These are phyloP conservation scores for Capitulum mitella DNA, from an alignment of 2,888 invertebrate genomes.

Conservation along the genomic window DNA sequence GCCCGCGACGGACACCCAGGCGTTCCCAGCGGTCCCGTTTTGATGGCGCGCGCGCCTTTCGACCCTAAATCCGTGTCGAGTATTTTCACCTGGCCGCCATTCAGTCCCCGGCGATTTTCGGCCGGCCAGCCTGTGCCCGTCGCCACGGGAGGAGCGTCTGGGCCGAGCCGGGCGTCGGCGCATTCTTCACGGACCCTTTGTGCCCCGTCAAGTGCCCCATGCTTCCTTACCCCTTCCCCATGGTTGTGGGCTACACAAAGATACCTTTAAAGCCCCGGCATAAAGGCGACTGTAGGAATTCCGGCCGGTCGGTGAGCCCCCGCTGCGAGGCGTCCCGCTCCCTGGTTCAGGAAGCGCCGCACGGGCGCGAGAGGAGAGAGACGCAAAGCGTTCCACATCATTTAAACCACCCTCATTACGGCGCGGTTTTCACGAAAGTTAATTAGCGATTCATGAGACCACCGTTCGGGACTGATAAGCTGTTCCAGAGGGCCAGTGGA, in stretches of 20 bases:
- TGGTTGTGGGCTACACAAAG: neutral
- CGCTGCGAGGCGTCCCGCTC: neutral
- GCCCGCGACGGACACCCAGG: neutral
- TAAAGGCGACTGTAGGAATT: neutral
- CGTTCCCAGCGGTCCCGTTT: neutral
- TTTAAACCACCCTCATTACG: conserved; percentile 13
- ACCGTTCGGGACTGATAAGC: conserved; percentile 4
- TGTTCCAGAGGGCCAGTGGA: neutral
- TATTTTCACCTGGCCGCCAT: conserved; percentile 9
- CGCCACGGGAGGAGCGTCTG: neutral
- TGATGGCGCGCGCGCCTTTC: neutral
- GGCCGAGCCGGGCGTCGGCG: neutral
- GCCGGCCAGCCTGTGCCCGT: neutral
- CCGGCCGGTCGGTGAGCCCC: neutral
- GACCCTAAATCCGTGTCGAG: neutral
- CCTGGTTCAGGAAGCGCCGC: neutral
- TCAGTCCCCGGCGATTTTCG: neutral
- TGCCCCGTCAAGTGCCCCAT: conserved; percentile 10
- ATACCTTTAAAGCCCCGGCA: neutral
- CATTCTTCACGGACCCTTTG: conserved; percentile 8
- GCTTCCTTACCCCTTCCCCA: neutral
- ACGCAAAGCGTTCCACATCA: neutral
- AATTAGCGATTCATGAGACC: conserved; percentile 3
- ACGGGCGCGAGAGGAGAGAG: neutral
- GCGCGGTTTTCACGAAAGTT: too few species aligned